Conservation (phyloP, 2,113 vertebrate species). For the Calypte anna region DNA sequence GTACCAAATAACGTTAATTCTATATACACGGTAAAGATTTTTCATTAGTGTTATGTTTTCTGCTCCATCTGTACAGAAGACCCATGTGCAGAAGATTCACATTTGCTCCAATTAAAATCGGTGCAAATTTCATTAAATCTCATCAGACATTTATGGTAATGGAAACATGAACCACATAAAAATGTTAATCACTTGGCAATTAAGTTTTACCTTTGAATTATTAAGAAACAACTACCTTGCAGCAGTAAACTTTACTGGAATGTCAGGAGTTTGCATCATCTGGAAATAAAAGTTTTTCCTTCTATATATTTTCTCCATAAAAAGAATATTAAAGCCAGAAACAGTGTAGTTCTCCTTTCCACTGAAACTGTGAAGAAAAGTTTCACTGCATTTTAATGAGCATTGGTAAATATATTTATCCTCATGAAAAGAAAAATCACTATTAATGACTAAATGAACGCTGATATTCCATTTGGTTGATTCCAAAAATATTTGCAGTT, state of each 20-base stretch:
- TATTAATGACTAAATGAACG: not conserved
- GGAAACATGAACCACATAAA: not conserved
- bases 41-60: not conserved
- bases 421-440: not conserved
- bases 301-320: not conserved
- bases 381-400: not conserved
- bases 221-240: not conserved
- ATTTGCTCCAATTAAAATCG: not conserved
- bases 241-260: not conserved
- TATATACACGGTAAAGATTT: not conserved
- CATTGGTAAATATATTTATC: not conserved
- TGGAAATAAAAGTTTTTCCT: not conserved
- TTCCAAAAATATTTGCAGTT: not conserved
- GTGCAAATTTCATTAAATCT: not conserved
- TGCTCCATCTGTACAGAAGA: not conserved
- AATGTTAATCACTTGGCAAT: not conserved
- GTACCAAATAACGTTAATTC: not conserved
- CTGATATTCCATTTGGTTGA: not conserved
- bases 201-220: not conserved
- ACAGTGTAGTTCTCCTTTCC: not conserved
- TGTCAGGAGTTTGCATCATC: not conserved
- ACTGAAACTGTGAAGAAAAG: not conserved
- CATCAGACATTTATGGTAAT: not conserved
- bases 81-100: not conserved
- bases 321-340: not conserved